Evolutionary conservation across 2,888 invertebrate genomes (phyloP), one percentile per base, ranked within the genome.

Genomic region (Dysmachus trigonus): DNA sequence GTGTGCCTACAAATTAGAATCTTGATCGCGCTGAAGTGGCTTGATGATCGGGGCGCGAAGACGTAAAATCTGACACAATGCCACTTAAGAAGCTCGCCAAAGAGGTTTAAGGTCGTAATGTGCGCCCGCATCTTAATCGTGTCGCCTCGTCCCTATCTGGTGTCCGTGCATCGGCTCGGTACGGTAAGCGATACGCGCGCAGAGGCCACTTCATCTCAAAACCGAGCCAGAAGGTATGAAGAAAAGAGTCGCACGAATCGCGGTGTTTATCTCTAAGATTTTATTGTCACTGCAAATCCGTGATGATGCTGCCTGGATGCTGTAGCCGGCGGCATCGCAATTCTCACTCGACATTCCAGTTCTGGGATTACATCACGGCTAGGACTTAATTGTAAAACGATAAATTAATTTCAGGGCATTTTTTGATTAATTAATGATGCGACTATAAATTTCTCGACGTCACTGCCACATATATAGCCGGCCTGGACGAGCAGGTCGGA

Each of bases 341-440:
- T 62, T 62, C 62, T 62, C n/a, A 18, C n/a, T 15, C 47, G 62
- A 2, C 27, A 62, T 62, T 62, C 62, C 27, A 62, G 18, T 62
- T 62, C 62, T 51, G 62, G 22, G 18, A 18, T 73, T 73, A 33
- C 73, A 33, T 73, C 73, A 31, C 13, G 35, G n/a, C 35, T 73
- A 27, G 27, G 38, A 71, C 72, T 83, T 71, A 83, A 83, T 83
- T 83, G 83, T 31, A 72, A 41, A 27, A n/a, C 83, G 38, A 83
- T 83, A 83, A 83, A 83, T 83, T 83, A 83, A 72, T 83, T 83
- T 41, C 38, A 30, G 18, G 38, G 83, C 27, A 72, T 71, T 72
- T 41, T 83, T 83, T 72, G 83, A 83, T 83, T 83, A 83, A 83
- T 83, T 83, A 83, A 83, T 72, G 47, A n/a, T 31, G 62, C 62